Percentiles rank a stretch among this genome's conserved stretches.
These are phyloP conservation scores for Montipora capitata DNA, from an alignment of 92 coral and sea anemone genomes.

Conservation along the genomic window DNA sequence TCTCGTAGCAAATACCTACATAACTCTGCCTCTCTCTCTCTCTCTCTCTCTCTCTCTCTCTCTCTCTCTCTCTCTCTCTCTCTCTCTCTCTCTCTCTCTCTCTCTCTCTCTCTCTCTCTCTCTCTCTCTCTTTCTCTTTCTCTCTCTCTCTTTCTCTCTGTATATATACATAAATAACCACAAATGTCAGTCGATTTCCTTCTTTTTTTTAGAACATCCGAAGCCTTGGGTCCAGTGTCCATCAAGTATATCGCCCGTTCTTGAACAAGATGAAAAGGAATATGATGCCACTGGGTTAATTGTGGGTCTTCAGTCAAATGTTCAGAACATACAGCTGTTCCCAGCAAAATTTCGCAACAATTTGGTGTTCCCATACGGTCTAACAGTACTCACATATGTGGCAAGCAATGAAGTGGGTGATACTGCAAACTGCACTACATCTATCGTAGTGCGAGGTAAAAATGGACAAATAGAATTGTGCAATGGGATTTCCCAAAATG, in stretches of 20 bases:
- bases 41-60: too few species aligned
- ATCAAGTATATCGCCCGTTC: slow-evolving; percentile 20
- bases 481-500: not conserved
- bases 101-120: too few species aligned
- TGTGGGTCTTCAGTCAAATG: slow-evolving; percentile 68
- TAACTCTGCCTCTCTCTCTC: too few species aligned
- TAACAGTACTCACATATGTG: slow-evolving; percentile 67
- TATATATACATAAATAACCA: too few species aligned
- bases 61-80: too few species aligned
- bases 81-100: too few species aligned
- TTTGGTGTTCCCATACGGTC: slow-evolving; percentile 71
- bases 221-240: slow-evolving; percentile 88
- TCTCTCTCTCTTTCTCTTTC: too few species aligned
- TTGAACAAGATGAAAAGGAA: slow-evolving; percentile 43
- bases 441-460: slow-evolving; percentile 69
- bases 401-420: slow-evolving; percentile 75
- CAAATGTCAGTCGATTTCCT: too few species aligned
- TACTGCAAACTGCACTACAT: slow-evolving; percentile 62
- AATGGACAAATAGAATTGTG: not conserved
- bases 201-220: slow-evolving; percentile 30
- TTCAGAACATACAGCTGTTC: slow-evolving; percentile 57
- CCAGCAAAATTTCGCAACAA: slow-evolving; percentile 73
- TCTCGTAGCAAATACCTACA: too few species aligned
- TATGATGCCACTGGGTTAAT: slow-evolving; percentile 69
- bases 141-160: too few species aligned